phyloP scores from a whole-genome alignment of 2,113 vertebrate species.

The Terrapene triunguis region DNA sequence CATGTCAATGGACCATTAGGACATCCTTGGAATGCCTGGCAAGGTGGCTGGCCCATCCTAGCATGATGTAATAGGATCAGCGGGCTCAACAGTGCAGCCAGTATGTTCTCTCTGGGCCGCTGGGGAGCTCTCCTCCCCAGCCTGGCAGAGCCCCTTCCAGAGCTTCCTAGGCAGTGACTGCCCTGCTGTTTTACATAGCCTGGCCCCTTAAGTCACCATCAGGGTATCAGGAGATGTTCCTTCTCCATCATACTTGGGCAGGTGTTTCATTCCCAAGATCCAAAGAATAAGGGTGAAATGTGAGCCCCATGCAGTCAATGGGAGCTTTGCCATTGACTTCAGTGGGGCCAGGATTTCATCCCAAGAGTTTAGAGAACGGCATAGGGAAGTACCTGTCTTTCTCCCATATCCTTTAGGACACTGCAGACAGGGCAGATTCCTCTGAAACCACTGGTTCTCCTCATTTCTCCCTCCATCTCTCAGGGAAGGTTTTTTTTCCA shows the following conservation, averaged over 20 bases:
- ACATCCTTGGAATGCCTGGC: not conserved
- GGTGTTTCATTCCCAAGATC: not conserved
- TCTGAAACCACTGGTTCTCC: not conserved
- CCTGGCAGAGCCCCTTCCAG: not conserved
- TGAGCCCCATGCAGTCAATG: not conserved
- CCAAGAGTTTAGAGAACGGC: not conserved
- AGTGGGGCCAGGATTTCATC: not conserved
- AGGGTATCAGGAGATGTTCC: not conserved
- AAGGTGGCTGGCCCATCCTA: not conserved
- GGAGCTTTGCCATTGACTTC: not conserved
- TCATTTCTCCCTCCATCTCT: not conserved
- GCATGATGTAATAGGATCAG: not conserved
- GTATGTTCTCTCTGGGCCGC: not conserved
- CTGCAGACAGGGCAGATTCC: accelerated
- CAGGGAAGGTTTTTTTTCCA: not conserved
- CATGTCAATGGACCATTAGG: not conserved
- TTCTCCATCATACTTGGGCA: not conserved
- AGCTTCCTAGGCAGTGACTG: not conserved
- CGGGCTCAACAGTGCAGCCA: not conserved
- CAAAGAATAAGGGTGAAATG: not conserved
- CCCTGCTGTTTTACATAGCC: not conserved
- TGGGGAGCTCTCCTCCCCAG: not conserved
- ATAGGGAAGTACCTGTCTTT: not conserved
- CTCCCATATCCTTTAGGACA: not conserved
- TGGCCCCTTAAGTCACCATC: not conserved